phyloP scores from a whole-genome alignment of 2,797 vertebrate genomes.

The Falco novaeseelandiae region DNA sequence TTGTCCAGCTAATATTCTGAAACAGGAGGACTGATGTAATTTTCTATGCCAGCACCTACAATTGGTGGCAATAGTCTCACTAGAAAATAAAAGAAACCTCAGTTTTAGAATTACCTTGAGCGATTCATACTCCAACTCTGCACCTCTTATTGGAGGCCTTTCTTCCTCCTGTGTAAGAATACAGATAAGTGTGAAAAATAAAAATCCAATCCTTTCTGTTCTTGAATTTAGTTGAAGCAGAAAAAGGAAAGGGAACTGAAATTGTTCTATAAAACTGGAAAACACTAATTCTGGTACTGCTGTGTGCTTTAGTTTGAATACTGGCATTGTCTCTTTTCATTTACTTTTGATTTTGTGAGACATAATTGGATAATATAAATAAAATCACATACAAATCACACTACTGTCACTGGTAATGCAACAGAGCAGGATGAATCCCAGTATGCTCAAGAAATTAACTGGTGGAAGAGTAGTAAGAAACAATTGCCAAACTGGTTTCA shows the following conservation, averaged over 20 bases:
- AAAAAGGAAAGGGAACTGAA: neutral
- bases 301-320: neutral
- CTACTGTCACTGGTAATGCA: neutral
- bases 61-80: neutral
- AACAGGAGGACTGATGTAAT: neutral
- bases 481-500: neutral
- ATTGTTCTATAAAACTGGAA: neutral
- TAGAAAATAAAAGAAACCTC: neutral
- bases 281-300: neutral
- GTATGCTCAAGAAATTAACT: neutral
- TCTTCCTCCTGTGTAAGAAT: conserved; percentile 80
- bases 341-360: neutral
- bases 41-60: neutral
- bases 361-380: neutral
- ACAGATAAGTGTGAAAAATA: neutral
- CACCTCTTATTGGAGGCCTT: conserved; percentile 90
- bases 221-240: neutral
- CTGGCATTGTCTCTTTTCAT: neutral
- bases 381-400: neutral
- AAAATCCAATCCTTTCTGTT: neutral
- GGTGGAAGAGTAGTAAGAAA: neutral
- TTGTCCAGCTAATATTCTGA: neutral
- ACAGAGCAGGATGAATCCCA: neutral
- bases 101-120: conserved; percentile 86
- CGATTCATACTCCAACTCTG: conserved; percentile 96